Evolutionary conservation across 2,888 invertebrate species (phyloP).

Genomic region (Metacarcinus magister): DNA sequence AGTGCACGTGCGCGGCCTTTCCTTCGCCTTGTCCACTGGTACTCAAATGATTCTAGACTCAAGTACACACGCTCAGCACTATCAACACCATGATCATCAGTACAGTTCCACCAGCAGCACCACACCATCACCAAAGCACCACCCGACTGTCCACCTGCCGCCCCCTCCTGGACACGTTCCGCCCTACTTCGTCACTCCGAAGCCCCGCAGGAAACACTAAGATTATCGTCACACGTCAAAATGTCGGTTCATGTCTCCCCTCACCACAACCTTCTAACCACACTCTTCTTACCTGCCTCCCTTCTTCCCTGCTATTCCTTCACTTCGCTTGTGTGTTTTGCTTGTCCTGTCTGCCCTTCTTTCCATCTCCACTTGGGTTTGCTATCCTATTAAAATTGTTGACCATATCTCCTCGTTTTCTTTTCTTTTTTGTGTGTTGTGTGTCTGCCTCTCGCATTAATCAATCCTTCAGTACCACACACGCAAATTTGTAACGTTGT

Average conservation of each 20-base stretch:
- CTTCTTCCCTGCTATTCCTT: not conserved
- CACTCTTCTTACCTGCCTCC: not conserved
- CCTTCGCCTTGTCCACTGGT: not conserved
- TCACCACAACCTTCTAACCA: not conserved
- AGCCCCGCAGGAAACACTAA: not conserved
- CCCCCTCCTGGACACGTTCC: not conserved
- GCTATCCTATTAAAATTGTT: too few species aligned
- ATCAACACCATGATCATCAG: not conserved
- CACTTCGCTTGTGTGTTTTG: not conserved
- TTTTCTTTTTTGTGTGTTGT: not conserved
- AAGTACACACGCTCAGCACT: not conserved
- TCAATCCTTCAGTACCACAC: too few species aligned
- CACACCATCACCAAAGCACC: constrained; percentile 36
- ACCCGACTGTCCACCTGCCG: not conserved
- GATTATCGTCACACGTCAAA: not conserved
- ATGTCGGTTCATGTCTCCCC: not conserved
- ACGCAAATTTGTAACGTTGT: too few species aligned
- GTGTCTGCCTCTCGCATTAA: too few species aligned
- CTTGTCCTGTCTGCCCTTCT: not conserved
- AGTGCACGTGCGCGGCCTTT: not conserved
- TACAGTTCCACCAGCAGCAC: not conserved
- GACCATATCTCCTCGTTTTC: not conserved
- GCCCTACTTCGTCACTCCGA: not conserved
- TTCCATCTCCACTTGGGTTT: not conserved
- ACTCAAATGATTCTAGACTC: not conserved